Percentiles rank a stretch among this genome's conserved stretches.
Evolutionary conservation across 37 sponge, comb jelly and placozoan genomes (phyloP).

Genomic region (Corticium candelabrum): DNA sequence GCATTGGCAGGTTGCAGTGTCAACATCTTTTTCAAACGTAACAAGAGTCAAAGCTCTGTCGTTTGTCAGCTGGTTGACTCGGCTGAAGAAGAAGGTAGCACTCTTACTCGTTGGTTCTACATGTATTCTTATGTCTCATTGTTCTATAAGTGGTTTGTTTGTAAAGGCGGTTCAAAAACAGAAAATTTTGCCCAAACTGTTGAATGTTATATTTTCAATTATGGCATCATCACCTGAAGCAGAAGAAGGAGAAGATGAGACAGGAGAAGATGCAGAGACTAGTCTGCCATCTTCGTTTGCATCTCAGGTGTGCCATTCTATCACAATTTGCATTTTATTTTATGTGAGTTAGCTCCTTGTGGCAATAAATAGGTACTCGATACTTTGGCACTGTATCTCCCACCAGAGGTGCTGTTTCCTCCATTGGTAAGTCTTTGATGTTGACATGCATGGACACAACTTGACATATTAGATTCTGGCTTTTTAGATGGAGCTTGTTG

Average conservation of each 20-base stretch:
- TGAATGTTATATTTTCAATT: constrained; percentile 36
- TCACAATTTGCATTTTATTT: constrained; percentile 3
- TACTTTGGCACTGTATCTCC: constrained; percentile 55
- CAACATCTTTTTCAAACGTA: constrained; percentile 37
- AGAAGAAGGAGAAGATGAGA: constrained; percentile 37
- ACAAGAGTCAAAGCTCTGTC: constrained; percentile 78
- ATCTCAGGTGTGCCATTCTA: constrained; percentile 26
- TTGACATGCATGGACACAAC: too few species aligned
- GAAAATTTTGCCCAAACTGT: constrained; percentile 35
- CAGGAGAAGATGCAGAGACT: constrained; percentile 39
- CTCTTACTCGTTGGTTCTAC: neutral
- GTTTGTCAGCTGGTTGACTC: constrained; percentile 65
- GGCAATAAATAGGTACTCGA: constrained; percentile 90
- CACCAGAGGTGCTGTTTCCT: constrained; percentile 70
- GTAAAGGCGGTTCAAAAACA: constrained; percentile 30
- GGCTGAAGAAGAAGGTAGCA: constrained; percentile 74
- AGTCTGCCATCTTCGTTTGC: constrained; percentile 46
- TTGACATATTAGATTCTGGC: neutral
- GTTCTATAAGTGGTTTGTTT: constrained; percentile 9
- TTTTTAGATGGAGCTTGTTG: constrained; percentile 25
- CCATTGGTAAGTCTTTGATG: too few species aligned
- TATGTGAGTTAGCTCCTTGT: neutral
- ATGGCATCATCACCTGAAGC: constrained; percentile 35
- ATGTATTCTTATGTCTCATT: neutral
- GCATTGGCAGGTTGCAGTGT: constrained; percentile 49